Conservation (phyloP, 2,888 invertebrate species). For the Xanthostigma xanthostigma region DNA sequence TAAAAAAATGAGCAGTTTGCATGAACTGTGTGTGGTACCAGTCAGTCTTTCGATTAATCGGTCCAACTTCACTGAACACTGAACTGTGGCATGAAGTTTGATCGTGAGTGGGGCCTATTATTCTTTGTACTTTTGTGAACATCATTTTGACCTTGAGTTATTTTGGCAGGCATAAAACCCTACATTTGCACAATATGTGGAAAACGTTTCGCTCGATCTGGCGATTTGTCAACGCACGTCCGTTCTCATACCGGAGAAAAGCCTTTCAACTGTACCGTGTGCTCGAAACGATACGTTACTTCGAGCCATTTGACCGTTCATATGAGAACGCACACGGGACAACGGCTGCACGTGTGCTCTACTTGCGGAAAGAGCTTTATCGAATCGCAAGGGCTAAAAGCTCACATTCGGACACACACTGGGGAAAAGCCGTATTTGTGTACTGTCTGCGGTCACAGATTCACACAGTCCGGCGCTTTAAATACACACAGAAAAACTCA, state of each 20-base stretch:
- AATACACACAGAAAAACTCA: conserved; percentile 20
- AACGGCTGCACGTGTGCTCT: conserved; percentile 18
- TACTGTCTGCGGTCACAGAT: conserved; percentile 19
- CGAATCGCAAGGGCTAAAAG: conserved; percentile 20
- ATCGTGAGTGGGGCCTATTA: too few relatives aligned
- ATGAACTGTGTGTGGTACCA: too few relatives aligned
- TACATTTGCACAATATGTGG: conserved; percentile 23
- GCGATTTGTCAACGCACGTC: conserved; percentile 21
- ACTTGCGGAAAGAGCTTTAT: conserved; percentile 20
- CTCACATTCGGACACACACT: conserved; percentile 21
- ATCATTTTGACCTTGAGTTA: too few relatives aligned
- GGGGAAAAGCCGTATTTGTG: conserved; percentile 23
- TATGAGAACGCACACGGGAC: conserved; percentile 20
- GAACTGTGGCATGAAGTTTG: too few relatives aligned
- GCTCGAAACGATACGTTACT: conserved; percentile 20
- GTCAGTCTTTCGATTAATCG: too few relatives aligned
- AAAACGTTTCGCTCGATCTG: conserved; percentile 21
- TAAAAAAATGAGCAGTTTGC: too few relatives aligned
- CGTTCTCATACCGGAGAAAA: conserved; percentile 23
- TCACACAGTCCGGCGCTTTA: conserved; percentile 22
- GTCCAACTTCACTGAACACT: too few relatives aligned
- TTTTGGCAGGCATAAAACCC: conserved; percentile 17
- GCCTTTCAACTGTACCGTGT: conserved; percentile 19
- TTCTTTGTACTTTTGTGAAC: too few relatives aligned
- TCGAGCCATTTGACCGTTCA: conserved; percentile 23